phyloP scores from a whole-genome alignment of 2,113 vertebrate species.

The Empidonax traillii region DNA sequence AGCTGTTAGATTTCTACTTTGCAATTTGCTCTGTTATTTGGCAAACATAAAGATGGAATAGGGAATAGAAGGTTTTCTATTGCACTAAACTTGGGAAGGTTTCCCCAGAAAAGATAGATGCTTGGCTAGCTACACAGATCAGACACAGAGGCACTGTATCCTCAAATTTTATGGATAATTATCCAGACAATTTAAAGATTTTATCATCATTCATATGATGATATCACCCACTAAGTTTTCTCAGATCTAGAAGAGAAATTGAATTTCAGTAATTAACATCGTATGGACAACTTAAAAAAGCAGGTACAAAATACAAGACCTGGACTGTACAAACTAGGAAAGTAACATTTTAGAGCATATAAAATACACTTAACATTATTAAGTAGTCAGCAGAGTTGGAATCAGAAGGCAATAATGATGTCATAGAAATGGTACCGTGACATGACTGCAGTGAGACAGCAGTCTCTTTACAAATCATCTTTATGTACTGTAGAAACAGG shows the following conservation, averaged over 20 bases:
- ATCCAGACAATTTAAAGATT: background rate
- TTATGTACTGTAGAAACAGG: background rate
- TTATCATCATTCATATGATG: background rate
- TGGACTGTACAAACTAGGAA: background rate
- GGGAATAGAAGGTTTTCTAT: background rate
- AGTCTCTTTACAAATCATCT: background rate
- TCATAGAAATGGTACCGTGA: background rate
- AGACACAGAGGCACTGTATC: background rate
- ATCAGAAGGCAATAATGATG: background rate
- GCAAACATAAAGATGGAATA: background rate
- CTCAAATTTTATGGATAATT: background rate
- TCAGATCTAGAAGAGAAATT: background rate
- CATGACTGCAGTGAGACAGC: background rate
- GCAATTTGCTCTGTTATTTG: slow-evolving; percentile 14
- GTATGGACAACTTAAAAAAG: background rate
- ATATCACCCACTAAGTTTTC: background rate
- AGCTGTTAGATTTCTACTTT: slow-evolving; percentile 34
- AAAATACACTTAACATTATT: background rate
- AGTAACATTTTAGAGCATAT: background rate
- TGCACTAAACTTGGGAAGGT: background rate
- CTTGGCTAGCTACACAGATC: background rate
- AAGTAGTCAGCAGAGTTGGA: background rate
- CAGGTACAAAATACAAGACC: background rate
- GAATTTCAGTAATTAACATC: background rate
- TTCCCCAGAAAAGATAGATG: background rate